Evolutionary conservation across 2,113 vertebrate genomes (phyloP).

Genomic region (Elephas maximus): DNA sequence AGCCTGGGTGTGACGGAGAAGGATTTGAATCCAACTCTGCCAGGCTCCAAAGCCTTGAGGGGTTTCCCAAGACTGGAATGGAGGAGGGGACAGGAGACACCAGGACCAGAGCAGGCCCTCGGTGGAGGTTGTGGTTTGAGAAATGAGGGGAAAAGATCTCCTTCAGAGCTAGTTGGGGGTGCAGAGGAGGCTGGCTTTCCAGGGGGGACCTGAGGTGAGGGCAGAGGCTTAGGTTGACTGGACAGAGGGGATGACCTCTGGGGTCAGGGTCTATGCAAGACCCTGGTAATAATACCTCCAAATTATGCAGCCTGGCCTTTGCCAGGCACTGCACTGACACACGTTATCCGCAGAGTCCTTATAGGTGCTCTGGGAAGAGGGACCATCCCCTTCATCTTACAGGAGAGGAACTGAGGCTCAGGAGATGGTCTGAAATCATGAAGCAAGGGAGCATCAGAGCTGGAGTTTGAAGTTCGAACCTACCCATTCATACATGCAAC

Average conservation of each 20-base stretch:
- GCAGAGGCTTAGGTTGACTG: neutral
- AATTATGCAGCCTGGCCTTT: neutral
- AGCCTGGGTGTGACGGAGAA: neutral
- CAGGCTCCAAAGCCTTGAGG: neutral
- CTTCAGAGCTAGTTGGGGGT: neutral
- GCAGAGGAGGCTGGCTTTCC: neutral
- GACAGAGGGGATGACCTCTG: accelerated
- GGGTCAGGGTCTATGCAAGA: neutral
- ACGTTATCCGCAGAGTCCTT: neutral
- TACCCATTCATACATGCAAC: neutral
- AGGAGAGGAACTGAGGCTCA: neutral
- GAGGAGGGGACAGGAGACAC: neutral
- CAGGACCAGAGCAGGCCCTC: neutral
- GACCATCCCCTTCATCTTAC: neutral
- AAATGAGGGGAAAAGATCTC: neutral
- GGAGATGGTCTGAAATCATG: neutral
- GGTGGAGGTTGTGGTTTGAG: neutral
- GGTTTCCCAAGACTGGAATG: neutral
- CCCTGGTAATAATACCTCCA: neutral
- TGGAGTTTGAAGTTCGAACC: neutral
- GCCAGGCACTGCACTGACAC: neutral
- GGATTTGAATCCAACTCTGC: neutral
- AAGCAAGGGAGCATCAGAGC: neutral
- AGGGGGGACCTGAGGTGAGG: neutral
- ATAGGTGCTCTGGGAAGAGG: neutral